These are phyloP conservation scores for Meganola albula DNA, from an alignment of 2,888 invertebrate genomes.

Conservation along the genomic window DNA sequence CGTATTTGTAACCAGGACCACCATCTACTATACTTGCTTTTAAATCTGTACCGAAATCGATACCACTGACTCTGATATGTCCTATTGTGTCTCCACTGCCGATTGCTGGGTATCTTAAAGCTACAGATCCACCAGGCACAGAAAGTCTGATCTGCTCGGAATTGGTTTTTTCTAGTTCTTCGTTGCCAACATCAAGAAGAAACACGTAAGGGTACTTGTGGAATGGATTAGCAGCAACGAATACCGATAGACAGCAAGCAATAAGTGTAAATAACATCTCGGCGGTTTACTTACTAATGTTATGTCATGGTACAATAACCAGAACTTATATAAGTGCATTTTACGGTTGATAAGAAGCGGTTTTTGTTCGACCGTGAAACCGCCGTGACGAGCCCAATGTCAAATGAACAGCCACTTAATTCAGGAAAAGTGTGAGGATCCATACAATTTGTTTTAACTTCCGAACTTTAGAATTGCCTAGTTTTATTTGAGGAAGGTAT, in stretches of 20 bases:
- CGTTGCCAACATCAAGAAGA: conserved; percentile 66
- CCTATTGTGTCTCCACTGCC: conserved; percentile 55
- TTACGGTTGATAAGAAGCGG: conserved; percentile 53
- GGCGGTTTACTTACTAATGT: conserved; percentile 39
- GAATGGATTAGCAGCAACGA: conserved; percentile 49
- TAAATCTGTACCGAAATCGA: conserved; percentile 64
- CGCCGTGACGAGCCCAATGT: conserved; percentile 55
- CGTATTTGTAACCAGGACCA: conserved; percentile 67
- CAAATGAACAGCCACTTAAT: conserved; percentile 37
- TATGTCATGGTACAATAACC: conserved; percentile 53
- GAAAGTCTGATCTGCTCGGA: conserved; percentile 62
- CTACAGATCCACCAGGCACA: conserved; percentile 62
- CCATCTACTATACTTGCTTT: conserved; percentile 65
- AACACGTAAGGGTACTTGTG: conserved; percentile 67
- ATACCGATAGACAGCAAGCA: conserved; percentile 32
- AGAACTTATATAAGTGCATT: conserved; percentile 61
- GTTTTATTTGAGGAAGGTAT: no score
- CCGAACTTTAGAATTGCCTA: no score
- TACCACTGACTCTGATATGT: conserved; percentile 63
- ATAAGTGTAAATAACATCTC: conserved; percentile 51
- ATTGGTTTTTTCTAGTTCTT: conserved; percentile 58
- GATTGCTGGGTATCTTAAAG: conserved; percentile 59
- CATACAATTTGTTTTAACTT: conserved; percentile 23
- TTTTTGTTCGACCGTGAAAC: conserved; percentile 59
- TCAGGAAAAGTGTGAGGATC: conserved; percentile 35